A percentile compares a stretch with the other conserved stretches of the same genome.
Evolutionary conservation across 2,797 vertebrate genomes (phyloP).

Genomic region (Neomorphus geoffroyi): DNA sequence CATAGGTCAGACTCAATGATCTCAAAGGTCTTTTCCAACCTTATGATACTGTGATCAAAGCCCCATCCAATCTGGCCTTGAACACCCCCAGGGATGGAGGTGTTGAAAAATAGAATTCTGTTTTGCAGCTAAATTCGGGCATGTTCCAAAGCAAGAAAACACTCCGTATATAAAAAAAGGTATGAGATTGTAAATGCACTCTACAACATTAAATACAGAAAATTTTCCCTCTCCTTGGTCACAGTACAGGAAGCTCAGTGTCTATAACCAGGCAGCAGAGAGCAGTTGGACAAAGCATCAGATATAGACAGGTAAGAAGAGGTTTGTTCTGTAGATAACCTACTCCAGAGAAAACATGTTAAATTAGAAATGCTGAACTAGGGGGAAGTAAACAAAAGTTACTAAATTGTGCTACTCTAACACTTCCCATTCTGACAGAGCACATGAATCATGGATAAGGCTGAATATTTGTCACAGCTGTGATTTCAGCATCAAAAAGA

Average conservation of each 20-base stretch:
- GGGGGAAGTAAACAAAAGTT: constrained; percentile 67
- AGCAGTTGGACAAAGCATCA: constrained; percentile 23
- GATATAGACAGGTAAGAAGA: constrained; percentile 53
- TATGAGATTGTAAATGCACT: constrained; percentile 16
- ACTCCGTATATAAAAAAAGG: not conserved
- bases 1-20: no score
- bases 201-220: not conserved
- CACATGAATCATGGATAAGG: constrained; percentile 65
- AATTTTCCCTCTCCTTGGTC: not conserved
- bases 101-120: not conserved
- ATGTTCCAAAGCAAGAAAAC: not conserved
- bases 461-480: constrained; percentile 68
- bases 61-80: no score
- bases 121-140: constrained; percentile 17
- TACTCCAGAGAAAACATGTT: constrained; percentile 23
- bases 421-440: constrained; percentile 56
- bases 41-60: no score
- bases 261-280: constrained; percentile 10
- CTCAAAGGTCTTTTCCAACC: no score
- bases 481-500: constrained; percentile 67
- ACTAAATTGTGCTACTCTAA: constrained; percentile 58
- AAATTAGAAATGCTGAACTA: constrained; percentile 59
- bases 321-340: constrained; percentile 50
- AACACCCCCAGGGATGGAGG: no score
- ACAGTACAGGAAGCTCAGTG: constrained; percentile 4